These are phyloP conservation scores for Metallyticus violacea DNA, from an alignment of 2,888 invertebrate genomes.

Conservation along the genomic window DNA sequence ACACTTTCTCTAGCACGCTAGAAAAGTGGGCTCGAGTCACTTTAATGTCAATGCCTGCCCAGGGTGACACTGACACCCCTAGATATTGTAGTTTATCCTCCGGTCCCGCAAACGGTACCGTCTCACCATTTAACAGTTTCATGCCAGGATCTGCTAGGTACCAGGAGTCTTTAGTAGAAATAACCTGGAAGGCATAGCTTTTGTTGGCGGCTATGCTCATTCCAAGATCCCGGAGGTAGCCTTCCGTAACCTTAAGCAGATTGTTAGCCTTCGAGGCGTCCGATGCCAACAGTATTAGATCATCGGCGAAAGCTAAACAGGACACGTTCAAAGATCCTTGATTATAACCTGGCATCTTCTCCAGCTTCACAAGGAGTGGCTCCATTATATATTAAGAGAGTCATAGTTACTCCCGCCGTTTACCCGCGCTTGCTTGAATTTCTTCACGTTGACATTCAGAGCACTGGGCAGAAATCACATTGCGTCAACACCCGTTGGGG, in stretches of 20 bases:
- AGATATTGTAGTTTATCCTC: background rate
- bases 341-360: background rate
- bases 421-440: too few relatives aligned
- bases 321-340: background rate
- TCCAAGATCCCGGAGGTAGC: slow-evolving; percentile 4
- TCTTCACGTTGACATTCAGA: too few relatives aligned
- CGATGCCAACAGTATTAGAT: slow-evolving; percentile 25
- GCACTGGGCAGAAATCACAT: too few relatives aligned
- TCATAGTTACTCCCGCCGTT: too few relatives aligned
- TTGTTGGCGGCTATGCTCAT: slow-evolving; percentile 21
- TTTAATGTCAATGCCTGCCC: background rate
- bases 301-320: slow-evolving; percentile 30
- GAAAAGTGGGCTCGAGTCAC: background rate
- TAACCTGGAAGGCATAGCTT: background rate
- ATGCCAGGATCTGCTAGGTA: slow-evolving; percentile 38
- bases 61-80: slow-evolving; percentile 4
- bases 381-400: slow-evolving; percentile 32
- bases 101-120: background rate
- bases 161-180: slow-evolving; percentile 38
- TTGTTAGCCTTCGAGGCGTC: background rate
- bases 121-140: slow-evolving; percentile 14
- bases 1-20: background rate
- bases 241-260: background rate
- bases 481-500: too few relatives aligned
- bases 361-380: slow-evolving; percentile 16